Evolutionary conservation across 2,888 invertebrate genomes (phyloP).

Genomic region (Drymonia ruficornis): DNA sequence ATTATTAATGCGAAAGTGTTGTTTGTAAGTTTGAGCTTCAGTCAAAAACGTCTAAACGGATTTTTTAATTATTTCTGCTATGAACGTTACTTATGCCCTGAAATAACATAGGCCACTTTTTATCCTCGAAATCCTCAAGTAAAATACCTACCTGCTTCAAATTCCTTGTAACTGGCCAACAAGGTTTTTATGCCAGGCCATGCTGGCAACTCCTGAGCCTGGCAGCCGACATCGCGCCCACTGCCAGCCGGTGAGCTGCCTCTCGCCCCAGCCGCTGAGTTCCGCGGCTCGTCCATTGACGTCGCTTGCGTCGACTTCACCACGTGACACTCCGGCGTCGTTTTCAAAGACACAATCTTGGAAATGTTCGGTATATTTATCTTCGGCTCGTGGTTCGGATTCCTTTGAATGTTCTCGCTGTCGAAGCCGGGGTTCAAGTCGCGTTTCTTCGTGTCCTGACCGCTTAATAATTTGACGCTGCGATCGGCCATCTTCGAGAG

Average conservation of each 20-base stretch:
- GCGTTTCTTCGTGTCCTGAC: constrained; percentile 63
- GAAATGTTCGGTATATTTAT: constrained; percentile 74
- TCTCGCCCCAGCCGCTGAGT: constrained; percentile 60
- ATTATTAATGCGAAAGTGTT: too few species aligned
- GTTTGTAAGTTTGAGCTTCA: too few species aligned
- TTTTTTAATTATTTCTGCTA: too few species aligned
- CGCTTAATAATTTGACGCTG: constrained; percentile 73
- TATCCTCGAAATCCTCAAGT: too few species aligned
- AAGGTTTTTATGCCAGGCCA: constrained; percentile 83
- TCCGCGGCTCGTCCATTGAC: constrained; percentile 75
- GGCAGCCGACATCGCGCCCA: constrained; percentile 54
- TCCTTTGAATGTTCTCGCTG: constrained; percentile 68
- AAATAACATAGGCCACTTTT: too few species aligned
- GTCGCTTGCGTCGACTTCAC: constrained; percentile 60
- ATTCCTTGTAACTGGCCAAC: constrained; percentile 79
- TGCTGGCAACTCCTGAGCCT: constrained; percentile 47
- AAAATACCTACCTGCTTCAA: constrained; percentile 76
- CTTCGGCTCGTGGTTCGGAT: constrained; percentile 40
- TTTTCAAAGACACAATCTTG: constrained; percentile 70
- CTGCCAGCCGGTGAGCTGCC: constrained; percentile 18
- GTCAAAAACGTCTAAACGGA: too few species aligned
- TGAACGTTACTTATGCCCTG: too few species aligned
- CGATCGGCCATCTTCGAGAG: constrained; percentile 78
- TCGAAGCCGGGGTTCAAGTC: constrained; percentile 74
- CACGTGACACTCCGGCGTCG: constrained; percentile 47